phyloP scores from a whole-genome alignment of 2,113 vertebrate species.

The Ophthalmotilapia sp. region DNA sequence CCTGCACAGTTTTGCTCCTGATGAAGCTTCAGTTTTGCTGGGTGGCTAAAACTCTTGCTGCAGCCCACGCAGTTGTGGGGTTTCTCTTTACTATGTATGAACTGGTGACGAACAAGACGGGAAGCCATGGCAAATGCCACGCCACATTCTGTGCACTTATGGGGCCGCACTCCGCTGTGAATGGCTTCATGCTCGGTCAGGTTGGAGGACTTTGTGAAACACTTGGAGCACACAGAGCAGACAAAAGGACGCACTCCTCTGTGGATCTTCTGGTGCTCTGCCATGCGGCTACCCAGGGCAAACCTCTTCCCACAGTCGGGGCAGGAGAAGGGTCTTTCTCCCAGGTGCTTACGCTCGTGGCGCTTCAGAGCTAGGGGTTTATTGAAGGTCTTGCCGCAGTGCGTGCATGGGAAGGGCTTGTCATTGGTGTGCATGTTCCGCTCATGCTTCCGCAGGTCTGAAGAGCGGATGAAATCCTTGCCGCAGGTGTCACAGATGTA shows the following conservation, averaged over 20 bases:
- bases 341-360: constrained; percentile 80
- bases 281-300: constrained; percentile 76
- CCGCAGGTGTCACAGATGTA: constrained; percentile 67
- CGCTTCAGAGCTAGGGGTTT: constrained; percentile 76
- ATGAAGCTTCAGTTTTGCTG: constrained; percentile 38
- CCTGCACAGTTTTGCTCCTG: constrained; percentile 48
- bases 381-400: constrained; percentile 80
- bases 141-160: constrained; percentile 64
- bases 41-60: constrained; percentile 40
- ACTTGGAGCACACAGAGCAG: constrained; percentile 59
- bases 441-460: constrained; percentile 74
- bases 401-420: constrained; percentile 75
- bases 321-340: constrained; percentile 77
- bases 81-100: constrained; percentile 40
- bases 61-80: constrained; percentile 37
- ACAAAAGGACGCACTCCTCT: constrained; percentile 27
- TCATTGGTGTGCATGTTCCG: constrained; percentile 78
- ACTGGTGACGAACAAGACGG: constrained; percentile 60
- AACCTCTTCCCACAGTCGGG: constrained; percentile 74
- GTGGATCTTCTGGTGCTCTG: constrained; percentile 78
- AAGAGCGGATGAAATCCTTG: constrained; percentile 74
- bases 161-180: constrained; percentile 64
- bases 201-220: constrained; percentile 73
- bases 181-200: constrained; percentile 68
- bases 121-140: constrained; percentile 71